Evolutionary conservation across 2,888 invertebrate species (phyloP), one percentile per base, ranked within the genome.

Genomic region (Hydropsyche betteni): DNA sequence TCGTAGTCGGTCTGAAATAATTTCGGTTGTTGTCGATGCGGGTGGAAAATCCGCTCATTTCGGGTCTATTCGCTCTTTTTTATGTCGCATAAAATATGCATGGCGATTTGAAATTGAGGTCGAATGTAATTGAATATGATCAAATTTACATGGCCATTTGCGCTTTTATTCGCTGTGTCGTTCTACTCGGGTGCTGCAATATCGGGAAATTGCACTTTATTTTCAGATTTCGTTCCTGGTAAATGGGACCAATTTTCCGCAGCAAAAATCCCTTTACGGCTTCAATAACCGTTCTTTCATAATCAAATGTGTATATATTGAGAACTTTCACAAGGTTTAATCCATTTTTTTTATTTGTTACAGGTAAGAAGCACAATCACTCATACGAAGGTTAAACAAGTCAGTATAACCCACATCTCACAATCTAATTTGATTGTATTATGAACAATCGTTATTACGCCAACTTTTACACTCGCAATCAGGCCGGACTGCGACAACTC

Each of bases 141-240:
- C 24, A 16, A 58, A 58, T 58, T 58, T 58, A 58, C 14, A 16
- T 58, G 53, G 16, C 24, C 3, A 16, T 58, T n/a, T 58, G 58
- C 58, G 58, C 58, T 58, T 58, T 58, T 58, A 58, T 58, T 58
- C 16, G 16, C 8, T 0, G 16, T 24, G 58, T 16, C 16, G 58
- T 24, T 16, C 24, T 44, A 4, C 16, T 16, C 58, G 58, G 4
- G 16, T 44, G 58, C 8, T 58, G 58, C 58, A 58, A 58, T 58
- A 58, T 16, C 58, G 58, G 58, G 16, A 58, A 58, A 58, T 58
- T 58, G 58, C 58, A 16, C 16, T 58, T 58, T 58, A 58, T 58
- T 58, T 58, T 58, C 16, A 58, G 58, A 58, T 16, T 58, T 24
- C 16, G 16, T 24, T 24, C 24, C 58, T 24, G 58, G 24, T 24